These are phyloP conservation scores for Crossocerus cetratus DNA, from an alignment of 2,888 invertebrate genomes.

Conservation along the genomic window DNA sequence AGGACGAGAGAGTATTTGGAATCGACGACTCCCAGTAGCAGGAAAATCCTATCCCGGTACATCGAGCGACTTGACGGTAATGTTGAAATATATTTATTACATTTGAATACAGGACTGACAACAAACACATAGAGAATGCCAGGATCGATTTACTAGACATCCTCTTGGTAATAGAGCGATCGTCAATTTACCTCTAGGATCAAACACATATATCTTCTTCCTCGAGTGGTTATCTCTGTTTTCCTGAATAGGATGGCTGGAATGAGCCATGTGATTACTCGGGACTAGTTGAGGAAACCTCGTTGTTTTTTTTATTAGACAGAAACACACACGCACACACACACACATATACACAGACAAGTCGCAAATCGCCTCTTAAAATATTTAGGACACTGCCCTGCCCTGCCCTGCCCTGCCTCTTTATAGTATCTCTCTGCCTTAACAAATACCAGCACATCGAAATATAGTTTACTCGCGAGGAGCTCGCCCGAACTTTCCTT, in stretches of 20 bases:
- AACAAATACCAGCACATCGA: background rate
- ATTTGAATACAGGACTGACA: slow-evolving; percentile 53
- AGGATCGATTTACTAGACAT: slow-evolving; percentile 32
- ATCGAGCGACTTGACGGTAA: slow-evolving; percentile 29
- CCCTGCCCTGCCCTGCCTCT: no score
- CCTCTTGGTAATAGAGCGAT: slow-evolving; percentile 40
- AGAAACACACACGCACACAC: no score
- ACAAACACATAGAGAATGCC: slow-evolving; percentile 50
- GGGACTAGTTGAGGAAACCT: background rate
- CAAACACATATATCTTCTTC: slow-evolving; percentile 5
- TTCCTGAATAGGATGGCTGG: background rate
- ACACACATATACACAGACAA: no score
- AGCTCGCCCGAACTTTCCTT: slow-evolving; percentile 16
- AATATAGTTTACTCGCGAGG: slow-evolving; percentile 25
- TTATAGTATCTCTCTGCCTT: background rate
- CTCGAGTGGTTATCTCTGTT: no score
- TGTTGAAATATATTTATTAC: slow-evolving; percentile 63
- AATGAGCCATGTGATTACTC: slow-evolving; percentile 3
- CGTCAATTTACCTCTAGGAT: slow-evolving; percentile 23
- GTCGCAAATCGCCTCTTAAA: background rate
- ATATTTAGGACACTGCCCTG: background rate
- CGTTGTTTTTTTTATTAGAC: no score
- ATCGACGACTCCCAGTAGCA: no score
- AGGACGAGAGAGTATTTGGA: background rate
- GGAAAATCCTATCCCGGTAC: background rate